These are phyloP conservation scores for Diarsia mendica DNA, from an alignment of 2,888 invertebrate genomes.

Conservation along the genomic window DNA sequence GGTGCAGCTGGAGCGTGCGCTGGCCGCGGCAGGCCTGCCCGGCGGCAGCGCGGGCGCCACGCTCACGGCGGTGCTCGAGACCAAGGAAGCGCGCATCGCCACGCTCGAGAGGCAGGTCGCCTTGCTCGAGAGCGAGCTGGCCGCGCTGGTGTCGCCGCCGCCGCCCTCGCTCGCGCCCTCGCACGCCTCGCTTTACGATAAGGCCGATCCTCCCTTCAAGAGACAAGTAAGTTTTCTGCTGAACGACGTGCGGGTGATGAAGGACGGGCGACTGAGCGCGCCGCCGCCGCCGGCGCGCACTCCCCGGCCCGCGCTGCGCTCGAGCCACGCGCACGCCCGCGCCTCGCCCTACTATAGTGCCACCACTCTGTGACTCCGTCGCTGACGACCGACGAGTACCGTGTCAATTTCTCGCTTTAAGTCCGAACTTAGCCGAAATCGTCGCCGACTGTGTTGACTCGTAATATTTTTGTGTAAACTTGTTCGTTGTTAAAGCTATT, in stretches of 20 bases:
- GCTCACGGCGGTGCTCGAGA: constrained; percentile 94
- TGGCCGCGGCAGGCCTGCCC: constrained; percentile 91
- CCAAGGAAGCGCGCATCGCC: constrained; percentile 96
- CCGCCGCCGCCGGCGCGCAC: constrained; percentile 78
- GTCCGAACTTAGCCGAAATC: constrained; percentile 85
- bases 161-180: constrained; percentile 89
- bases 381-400: constrained; percentile 75
- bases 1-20: constrained; percentile 94
- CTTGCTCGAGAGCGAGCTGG: constrained; percentile 94
- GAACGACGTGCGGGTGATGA: constrained; percentile 94
- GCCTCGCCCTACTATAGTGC: constrained; percentile 81
- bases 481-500: constrained; percentile 90
- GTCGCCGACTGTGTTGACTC: constrained; percentile 86
- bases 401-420: constrained; percentile 90
- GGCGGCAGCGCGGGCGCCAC: constrained; percentile 91
- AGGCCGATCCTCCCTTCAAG: constrained; percentile 92
- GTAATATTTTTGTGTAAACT: constrained; percentile 88
- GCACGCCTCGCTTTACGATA: constrained; percentile 91
- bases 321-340: constrained; percentile 72
- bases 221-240: constrained; percentile 96
- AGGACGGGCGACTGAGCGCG: constrained; percentile 91
- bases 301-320: constrained; percentile 74
- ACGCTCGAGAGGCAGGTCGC: constrained; percentile 96
- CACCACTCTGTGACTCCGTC: constrained; percentile 84
- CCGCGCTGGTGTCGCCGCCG: constrained; percentile 87